Conservation (phyloP, 2,113 vertebrate genomes). For the Chelonoidis abingdonii region DNA sequence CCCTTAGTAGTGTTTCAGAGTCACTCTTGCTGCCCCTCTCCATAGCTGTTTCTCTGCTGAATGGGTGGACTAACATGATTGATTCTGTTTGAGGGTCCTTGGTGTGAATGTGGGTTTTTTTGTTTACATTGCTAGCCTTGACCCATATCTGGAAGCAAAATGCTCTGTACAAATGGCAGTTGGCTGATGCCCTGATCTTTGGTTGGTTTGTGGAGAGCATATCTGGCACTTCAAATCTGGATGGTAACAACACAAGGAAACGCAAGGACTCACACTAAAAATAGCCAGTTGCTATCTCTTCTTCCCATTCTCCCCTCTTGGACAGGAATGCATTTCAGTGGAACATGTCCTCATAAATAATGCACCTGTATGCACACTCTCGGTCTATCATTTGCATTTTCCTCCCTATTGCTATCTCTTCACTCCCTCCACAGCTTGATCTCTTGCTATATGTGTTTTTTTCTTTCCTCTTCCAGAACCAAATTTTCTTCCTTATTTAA, state of each 20-base stretch:
- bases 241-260: neutral
- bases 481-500: neutral
- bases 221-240: neutral
- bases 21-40: neutral
- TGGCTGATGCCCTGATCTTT: neutral
- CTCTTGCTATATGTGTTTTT: constrained; percentile 8
- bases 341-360: constrained; percentile 72
- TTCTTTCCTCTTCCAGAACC: neutral
- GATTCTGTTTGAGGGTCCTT: fast-evolving
- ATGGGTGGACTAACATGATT: neutral
- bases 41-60: fast-evolving
- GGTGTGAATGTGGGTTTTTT: neutral
- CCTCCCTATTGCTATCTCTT: constrained; percentile 21
- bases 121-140: neutral
- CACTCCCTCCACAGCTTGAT: neutral
- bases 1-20: neutral
- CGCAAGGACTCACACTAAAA: neutral
- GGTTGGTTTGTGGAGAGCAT: neutral
- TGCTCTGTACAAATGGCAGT: neutral
- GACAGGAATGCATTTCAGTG: constrained; percentile 58
- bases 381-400: constrained; percentile 67
- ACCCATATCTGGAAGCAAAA: neutral
- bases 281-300: constrained; percentile 11
- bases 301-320: constrained; percentile 8
- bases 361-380: constrained; percentile 46